Evolutionary conservation across 1,140 invertebrate genomes (phyloP).

Genomic region (Dermatophagoides farinae): DNA sequence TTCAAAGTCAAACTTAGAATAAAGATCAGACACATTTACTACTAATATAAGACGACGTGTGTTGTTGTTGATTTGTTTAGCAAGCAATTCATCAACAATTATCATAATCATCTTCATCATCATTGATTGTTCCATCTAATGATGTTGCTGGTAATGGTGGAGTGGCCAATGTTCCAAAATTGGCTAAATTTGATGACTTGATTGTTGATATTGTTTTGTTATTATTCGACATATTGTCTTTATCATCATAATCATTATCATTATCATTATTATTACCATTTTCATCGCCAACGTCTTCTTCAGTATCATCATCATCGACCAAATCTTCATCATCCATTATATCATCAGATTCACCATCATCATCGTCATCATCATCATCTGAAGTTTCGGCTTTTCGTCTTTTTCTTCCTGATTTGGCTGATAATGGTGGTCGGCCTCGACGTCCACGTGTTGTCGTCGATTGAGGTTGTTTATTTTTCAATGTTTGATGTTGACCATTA

Average conservation of each 20-base stretch:
- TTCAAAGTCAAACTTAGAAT: no score
- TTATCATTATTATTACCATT: neutral
- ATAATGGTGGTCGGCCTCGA: neutral
- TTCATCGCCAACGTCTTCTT: conserved; percentile 5
- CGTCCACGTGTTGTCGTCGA: neutral
- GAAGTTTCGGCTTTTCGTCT: neutral
- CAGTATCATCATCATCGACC: neutral
- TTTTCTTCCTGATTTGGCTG: neutral
- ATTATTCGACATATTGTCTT: no score
- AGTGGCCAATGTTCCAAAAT: neutral
- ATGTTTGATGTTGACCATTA: neutral
- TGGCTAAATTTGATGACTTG: neutral
- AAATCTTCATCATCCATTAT: neutral
- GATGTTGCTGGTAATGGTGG: neutral
- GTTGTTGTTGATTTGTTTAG: no score
- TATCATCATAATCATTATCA: neutral
- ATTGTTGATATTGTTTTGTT: neutral
- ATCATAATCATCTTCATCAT: neutral
- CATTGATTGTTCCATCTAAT: neutral
- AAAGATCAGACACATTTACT: no score
- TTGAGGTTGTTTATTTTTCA: neutral
- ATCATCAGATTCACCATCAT: neutral
- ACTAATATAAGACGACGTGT: no score
- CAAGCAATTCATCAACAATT: no score
- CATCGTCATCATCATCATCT: neutral